Evolutionary conservation across 2,797 vertebrate genomes (phyloP), one percentile per base, ranked within the genome.

Genomic region (Picus viridis): DNA sequence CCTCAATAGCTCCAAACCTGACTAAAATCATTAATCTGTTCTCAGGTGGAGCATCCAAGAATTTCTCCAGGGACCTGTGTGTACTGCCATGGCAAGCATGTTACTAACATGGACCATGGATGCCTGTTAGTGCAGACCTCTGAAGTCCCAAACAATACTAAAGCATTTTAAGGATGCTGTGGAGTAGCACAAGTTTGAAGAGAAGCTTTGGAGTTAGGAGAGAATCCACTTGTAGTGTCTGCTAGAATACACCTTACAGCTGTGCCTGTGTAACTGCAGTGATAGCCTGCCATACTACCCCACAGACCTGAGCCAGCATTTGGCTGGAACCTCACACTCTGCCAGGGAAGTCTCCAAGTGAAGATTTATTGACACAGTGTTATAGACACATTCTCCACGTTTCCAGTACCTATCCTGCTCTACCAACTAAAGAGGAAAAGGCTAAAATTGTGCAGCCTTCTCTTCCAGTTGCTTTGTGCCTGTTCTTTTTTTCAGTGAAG

Each of bases 291-390:
- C 83, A 75, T 2, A 5, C 2, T 19, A 29, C 20, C 12, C 39
- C 1, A 5, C 9, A 59, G 27, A n/a, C n/a, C 19, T 2, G 0
- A 65, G 51, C 2, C 56, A 45, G 63, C 7, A 18, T 24, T 74
- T 58, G 45, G 16, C 56, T 78, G 63, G 13, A 26, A 83, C 24
- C 12, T 47, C 51, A 34, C 19, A 29, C n/a, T 30, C 10, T 32
- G 39, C 53, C 70, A 72, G 17, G 11, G 14, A 70, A 53, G 24
- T 36, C 16, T 85, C 61, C 39, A 34, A 73, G 53, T 34, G 56
- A 29, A 64, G 56, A 79, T 64, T 63, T 68, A 56, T 45, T 49
- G 19, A 23, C 4, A 0, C 39, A 30, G 45, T 57, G 34, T 24
- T 64, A 43, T 1, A 69, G 65, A 57, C 4, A 23, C 11, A 41